Base-by-base conservation (phyloP, 2,888 invertebrate species). In the Troides helena region DNA sequence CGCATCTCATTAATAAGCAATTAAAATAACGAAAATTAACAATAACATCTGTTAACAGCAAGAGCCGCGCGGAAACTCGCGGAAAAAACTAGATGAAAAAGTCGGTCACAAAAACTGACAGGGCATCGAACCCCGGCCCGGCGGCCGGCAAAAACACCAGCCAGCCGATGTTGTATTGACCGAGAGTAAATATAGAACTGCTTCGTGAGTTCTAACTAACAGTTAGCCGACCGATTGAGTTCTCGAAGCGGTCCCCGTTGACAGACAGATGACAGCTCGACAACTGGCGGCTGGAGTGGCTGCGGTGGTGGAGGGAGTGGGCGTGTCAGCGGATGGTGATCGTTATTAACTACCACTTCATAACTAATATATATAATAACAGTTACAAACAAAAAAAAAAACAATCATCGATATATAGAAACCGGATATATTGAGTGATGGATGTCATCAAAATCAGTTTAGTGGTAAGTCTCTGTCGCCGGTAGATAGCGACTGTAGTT, bases 231-330 rank as follows among this genome's bases (percentile, higher is more conserved):
- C 25, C 50, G n/a, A n/a, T 71, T 62, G 39, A 53, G 61, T 46
- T 67, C n/a, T 72, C 53, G 68, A 43, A 73, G 62, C 76, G 43
- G 68, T n/a, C 14, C 30, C 67, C 30, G 70, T 10, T 62, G 72
- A 69, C 78, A 83, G 81, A 81, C 82, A 80, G 81, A 79, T 81
- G 83, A 76, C 73, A 68, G 78, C 72, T 75, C 81, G 85, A 84
- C 86, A 83, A 72, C 73, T 78, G 84, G 70, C 73, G 74, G 84
- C 76, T 53, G 53, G 14, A 18, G 53, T n/a, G 18, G 53, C 14
- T 10, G 17, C 53, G 53, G 39, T 1, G 10, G 39, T 39, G 39
- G 39, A 10, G 30, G 30, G 30, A 30, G 30, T 30, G 30, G 8
- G 39, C 10, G 10, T 10, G 10, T 10, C 39, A 39, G 39, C 10